Evolutionary conservation across 2,113 vertebrate species (phyloP).

Genomic region (Tragelaphus scriptus): DNA sequence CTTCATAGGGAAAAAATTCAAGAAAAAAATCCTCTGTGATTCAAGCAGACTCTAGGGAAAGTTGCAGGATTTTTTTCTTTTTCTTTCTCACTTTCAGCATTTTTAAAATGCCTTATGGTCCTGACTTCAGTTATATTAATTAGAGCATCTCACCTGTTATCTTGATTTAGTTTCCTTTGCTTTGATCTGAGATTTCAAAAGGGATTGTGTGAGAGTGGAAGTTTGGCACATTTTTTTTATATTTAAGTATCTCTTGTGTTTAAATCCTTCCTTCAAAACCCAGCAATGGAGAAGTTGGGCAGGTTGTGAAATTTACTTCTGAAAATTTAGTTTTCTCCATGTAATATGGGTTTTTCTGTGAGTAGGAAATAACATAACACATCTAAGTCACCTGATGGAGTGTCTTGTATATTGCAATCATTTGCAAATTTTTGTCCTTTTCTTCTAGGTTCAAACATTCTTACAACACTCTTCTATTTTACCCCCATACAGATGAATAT

Average conservation of each 20-base stretch:
- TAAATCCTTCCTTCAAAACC: background rate
- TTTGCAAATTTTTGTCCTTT: background rate
- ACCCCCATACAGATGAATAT: background rate
- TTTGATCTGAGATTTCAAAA: conserved; percentile 2
- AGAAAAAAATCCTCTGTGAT: background rate
- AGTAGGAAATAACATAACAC: background rate
- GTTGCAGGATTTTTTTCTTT: background rate
- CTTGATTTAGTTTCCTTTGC: background rate
- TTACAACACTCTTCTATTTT: background rate
- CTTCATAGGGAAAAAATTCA: background rate
- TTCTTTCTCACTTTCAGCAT: background rate
- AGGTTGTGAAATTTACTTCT: background rate
- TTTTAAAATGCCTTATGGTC: background rate
- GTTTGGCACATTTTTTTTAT: background rate
- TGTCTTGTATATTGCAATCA: background rate
- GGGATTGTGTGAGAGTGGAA: background rate
- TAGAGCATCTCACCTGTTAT: background rate
- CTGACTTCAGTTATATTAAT: background rate
- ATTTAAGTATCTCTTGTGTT: background rate
- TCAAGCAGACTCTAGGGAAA: background rate
- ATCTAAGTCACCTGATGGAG: background rate
- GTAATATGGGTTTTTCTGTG: background rate
- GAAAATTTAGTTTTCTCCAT: background rate
- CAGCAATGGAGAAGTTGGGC: background rate
- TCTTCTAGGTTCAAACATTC: background rate